These are phyloP conservation scores for Epizoanthus rinbou DNA, from an alignment of 92 coral and sea anemone species.

Conservation along the genomic window DNA sequence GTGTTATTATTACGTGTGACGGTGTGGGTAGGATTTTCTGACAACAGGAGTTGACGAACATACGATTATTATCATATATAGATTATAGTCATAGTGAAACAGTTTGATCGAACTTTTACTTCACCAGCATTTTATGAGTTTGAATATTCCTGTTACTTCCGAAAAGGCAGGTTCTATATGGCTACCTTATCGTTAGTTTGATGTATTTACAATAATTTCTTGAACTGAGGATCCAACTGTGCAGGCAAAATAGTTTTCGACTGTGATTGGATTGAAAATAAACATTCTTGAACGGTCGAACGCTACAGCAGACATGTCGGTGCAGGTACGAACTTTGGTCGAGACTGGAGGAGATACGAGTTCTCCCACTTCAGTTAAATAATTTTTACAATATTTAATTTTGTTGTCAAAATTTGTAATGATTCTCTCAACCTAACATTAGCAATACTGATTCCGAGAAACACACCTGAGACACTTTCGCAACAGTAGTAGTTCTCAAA, in stretches of 20 bases:
- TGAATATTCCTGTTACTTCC: neutral
- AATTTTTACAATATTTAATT: too few relatives aligned
- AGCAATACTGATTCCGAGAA: neutral
- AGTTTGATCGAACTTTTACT: neutral
- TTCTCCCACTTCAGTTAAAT: too few relatives aligned
- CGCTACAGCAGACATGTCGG: neutral
- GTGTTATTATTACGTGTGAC: neutral
- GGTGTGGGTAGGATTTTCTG: neutral
- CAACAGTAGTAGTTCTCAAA: neutral
- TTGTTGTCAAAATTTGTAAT: too few relatives aligned
- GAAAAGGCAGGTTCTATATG: too few relatives aligned
- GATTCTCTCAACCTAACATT: neutral
- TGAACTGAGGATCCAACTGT: neutral
- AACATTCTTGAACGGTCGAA: neutral
- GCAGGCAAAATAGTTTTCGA: neutral
- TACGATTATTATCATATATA: neutral
- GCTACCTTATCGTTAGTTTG: neutral
- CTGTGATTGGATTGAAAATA: neutral
- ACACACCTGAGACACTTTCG: neutral
- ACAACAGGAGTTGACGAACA: constrained; percentile 20
- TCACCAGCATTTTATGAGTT: neutral
- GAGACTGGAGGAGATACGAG: too few relatives aligned
- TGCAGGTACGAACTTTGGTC: neutral
- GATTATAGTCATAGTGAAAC: too few relatives aligned
- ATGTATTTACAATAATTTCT: neutral